phyloP scores from a whole-genome alignment of 2,113 vertebrate species.

The Sus scrofa region DNA sequence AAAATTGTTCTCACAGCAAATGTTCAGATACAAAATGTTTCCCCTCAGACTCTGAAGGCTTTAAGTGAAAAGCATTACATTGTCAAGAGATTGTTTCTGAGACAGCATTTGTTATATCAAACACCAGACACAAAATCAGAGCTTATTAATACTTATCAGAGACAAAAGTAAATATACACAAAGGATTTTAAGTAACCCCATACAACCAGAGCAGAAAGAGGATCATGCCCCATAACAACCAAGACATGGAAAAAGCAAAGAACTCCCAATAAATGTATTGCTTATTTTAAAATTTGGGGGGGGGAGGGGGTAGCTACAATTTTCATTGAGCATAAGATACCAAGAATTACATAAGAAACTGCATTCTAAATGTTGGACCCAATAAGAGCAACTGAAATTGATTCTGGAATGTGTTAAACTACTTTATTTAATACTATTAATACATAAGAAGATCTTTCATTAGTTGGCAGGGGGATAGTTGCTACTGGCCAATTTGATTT shows the following conservation, averaged over 20 bases:
- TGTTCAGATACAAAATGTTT: background rate
- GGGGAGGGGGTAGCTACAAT: background rate
- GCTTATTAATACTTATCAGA: background rate
- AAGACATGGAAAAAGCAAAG: background rate
- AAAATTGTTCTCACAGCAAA: slow-evolving; percentile 26
- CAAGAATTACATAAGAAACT: background rate
- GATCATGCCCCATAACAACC: background rate
- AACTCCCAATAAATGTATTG: background rate
- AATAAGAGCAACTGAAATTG: background rate
- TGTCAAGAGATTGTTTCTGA: slow-evolving; percentile 21
- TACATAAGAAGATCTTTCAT: slow-evolving; percentile 11
- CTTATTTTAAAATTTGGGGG: background rate
- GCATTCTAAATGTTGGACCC: background rate
- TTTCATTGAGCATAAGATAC: background rate
- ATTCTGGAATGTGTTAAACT: slow-evolving; percentile 42
- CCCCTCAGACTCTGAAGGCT: background rate
- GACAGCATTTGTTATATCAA: slow-evolving; percentile 10
- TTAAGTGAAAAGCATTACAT: background rate
- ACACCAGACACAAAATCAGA: background rate
- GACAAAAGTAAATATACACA: slow-evolving; percentile 4
- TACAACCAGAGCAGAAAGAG: background rate
- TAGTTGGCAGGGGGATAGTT: background rate
- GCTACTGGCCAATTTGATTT: slow-evolving; percentile 21
- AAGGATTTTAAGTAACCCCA: background rate
- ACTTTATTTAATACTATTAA: slow-evolving; percentile 21